phyloP scores from a whole-genome alignment of 2,797 vertebrate genomes.

The Malacoraja senta region DNA sequence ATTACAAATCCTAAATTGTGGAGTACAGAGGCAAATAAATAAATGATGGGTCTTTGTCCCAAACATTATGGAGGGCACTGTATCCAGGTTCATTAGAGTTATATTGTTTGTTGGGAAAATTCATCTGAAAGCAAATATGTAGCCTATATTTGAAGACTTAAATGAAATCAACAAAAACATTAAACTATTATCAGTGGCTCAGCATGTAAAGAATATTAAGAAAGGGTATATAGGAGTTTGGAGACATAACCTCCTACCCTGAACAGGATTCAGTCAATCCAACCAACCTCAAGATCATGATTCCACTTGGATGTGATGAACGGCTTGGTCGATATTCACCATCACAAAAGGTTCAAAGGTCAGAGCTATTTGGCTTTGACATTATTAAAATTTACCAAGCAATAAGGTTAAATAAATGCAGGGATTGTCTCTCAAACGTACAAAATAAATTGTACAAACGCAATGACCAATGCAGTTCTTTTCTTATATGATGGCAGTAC shows the following conservation, averaged over 20 bases:
- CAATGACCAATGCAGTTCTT: too few species aligned
- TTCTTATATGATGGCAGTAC: too few species aligned
- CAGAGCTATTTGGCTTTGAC: background rate
- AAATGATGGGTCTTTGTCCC: too few species aligned
- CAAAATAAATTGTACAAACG: too few species aligned
- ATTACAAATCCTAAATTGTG: too few species aligned
- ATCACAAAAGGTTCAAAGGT: background rate
- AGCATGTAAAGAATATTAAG: background rate
- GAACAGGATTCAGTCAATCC: background rate
- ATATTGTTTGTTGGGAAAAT: slow-evolving; percentile 55
- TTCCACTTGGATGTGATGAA: background rate
- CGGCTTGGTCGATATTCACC: background rate
- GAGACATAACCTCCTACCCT: background rate
- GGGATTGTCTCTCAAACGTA: background rate
- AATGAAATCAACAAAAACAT: background rate
- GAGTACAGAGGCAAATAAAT: too few species aligned
- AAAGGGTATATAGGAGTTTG: background rate
- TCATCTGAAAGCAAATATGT: slow-evolving; percentile 52
- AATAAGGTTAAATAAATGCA: background rate
- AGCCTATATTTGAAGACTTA: background rate
- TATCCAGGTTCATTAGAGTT: slow-evolving; percentile 57
- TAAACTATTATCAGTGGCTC: background rate
- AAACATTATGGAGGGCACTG: too few species aligned
- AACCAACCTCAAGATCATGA: background rate
- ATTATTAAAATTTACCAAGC: background rate